Percentiles rank a stretch among this genome's conserved stretches.
Evolutionary conservation across 2,113 vertebrate genomes (phyloP).

Genomic region (Xyrauchen texanus): DNA sequence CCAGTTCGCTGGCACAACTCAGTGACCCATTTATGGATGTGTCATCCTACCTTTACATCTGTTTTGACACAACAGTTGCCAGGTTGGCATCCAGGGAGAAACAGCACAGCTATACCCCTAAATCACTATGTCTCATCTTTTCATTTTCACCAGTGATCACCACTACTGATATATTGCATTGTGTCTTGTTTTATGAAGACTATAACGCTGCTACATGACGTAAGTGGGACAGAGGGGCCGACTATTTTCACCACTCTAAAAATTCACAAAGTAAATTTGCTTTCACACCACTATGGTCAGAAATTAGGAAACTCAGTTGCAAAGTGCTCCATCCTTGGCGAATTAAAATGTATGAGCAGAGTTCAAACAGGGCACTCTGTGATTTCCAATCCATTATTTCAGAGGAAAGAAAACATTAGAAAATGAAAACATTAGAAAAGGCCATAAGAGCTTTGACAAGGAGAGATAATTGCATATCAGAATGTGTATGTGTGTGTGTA

Average conservation of each 20-base stretch:
- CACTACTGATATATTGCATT: slow-evolving; percentile 36
- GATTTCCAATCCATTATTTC: slow-evolving; percentile 20
- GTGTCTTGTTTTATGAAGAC: too few relatives aligned
- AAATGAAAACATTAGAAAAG: slow-evolving; percentile 8
- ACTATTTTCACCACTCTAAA: not conserved
- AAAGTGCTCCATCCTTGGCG: not conserved
- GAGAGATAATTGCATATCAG: slow-evolving; percentile 4
- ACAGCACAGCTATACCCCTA: not conserved
- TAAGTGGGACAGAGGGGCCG: too few relatives aligned
- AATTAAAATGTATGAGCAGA: slow-evolving; percentile 17
- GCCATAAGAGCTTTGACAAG: slow-evolving; percentile 8
- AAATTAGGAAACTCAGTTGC: slow-evolving; percentile 11
- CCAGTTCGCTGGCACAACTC: not conserved
- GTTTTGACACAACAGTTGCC: not conserved
- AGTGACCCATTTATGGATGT: slow-evolving; percentile 33
- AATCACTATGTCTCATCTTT: slow-evolving; percentile 25
- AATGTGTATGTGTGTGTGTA: not conserved
- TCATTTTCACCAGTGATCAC: slow-evolving; percentile 22
- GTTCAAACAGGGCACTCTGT: slow-evolving; percentile 13
- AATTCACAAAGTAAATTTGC: slow-evolving; percentile 19
- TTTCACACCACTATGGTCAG: not conserved
- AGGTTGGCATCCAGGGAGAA: slow-evolving; percentile 14
- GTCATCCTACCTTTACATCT: slow-evolving; percentile 26
- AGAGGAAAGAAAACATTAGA: slow-evolving; percentile 10
- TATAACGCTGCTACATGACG: too few relatives aligned